Evolutionary conservation across 2,113 vertebrate genomes (phyloP).

Genomic region (Periophthalmus modestus): DNA sequence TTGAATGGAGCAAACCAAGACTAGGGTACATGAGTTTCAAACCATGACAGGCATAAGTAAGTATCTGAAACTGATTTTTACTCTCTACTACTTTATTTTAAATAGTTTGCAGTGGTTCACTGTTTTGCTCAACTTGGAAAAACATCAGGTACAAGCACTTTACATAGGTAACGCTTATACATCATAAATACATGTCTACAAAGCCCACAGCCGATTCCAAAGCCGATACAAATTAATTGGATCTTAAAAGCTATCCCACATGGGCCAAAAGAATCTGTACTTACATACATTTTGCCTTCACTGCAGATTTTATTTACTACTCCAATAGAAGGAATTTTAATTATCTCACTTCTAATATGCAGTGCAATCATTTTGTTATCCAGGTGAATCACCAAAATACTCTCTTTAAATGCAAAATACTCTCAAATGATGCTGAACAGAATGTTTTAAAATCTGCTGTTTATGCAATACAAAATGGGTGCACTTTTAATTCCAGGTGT

Average conservation of each 20-base stretch:
- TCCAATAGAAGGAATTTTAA: not conserved
- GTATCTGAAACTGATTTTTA: not conserved
- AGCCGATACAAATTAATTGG: not conserved
- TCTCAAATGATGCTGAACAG: conserved; percentile 1
- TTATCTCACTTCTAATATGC: conserved; percentile 7
- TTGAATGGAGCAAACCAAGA: not conserved
- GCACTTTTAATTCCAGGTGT: conserved; percentile 1
- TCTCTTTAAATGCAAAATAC: conserved; percentile 4
- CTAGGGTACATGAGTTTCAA: not conserved
- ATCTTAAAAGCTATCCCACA: not conserved
- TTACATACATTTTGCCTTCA: not conserved
- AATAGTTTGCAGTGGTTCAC: too few relatives aligned
- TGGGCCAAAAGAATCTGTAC: not conserved
- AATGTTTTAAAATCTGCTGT: conserved; percentile 3
- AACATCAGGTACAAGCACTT: not conserved
- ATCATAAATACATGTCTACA: not conserved
- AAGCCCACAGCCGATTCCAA: not conserved
- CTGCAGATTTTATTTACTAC: not conserved
- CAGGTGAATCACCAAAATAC: not conserved
- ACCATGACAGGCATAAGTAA: not conserved
- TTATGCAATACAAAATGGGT: conserved; percentile 5
- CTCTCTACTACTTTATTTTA: too few relatives aligned
- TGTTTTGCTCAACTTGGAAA: too few relatives aligned
- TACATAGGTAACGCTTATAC: not conserved
- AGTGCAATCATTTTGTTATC: conserved; percentile 1